Conservation (phyloP, 2,888 invertebrate species). For the Erebia ligea region DNA sequence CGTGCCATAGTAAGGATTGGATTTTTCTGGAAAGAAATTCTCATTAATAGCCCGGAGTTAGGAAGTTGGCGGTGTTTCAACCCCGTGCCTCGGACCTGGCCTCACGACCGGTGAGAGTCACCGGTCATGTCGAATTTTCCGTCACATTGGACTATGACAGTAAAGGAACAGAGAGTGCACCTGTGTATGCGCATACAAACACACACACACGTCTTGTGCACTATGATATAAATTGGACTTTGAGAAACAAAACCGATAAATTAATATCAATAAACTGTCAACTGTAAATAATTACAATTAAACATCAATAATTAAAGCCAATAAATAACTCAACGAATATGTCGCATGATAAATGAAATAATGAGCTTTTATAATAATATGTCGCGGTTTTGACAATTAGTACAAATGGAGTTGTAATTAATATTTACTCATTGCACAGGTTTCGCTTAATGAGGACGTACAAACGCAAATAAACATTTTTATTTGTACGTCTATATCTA, state of each 20-base stretch:
- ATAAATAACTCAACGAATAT: background rate
- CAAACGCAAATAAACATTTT: background rate
- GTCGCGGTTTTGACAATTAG: slow-evolving; percentile 16
- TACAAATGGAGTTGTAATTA: slow-evolving; percentile 1
- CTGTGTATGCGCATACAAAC: too few relatives aligned
- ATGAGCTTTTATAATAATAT: slow-evolving; percentile 13
- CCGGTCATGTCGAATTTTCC: too few relatives aligned
- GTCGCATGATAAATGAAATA: slow-evolving; percentile 5
- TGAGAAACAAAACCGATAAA: background rate
- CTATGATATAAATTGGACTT: too few relatives aligned
- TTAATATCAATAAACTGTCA: background rate
- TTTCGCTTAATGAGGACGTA: background rate
- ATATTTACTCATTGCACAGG: background rate
- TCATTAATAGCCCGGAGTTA: too few relatives aligned
- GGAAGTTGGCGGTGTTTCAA: too few relatives aligned
- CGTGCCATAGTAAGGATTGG: too few relatives aligned
- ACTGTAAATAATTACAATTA: background rate
- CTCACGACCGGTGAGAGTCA: too few relatives aligned
- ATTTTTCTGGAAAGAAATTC: too few relatives aligned
- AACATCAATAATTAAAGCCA: slow-evolving; percentile 1
- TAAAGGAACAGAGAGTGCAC: too few relatives aligned
- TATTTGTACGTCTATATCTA: background rate
- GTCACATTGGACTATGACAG: too few relatives aligned
- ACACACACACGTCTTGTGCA: too few relatives aligned
- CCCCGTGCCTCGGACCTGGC: too few relatives aligned